Base-by-base conservation (phyloP, 2,113 vertebrate genomes). In the Sciurus niger region DNA sequence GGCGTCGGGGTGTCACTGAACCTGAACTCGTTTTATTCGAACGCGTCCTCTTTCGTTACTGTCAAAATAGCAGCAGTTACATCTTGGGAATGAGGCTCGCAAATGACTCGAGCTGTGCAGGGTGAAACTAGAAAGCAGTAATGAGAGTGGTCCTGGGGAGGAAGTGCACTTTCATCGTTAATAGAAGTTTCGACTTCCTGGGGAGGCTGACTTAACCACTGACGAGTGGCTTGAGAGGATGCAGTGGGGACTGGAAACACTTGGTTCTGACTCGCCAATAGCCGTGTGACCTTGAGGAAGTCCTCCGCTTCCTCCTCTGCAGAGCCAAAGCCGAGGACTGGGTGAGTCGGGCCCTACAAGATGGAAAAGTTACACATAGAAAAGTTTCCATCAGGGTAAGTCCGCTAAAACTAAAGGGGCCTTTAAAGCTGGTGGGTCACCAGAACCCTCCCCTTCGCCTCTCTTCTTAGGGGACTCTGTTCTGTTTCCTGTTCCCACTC, bases 261-360 rank as follows among this genome's bases (percentile, higher is more conserved):
- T 84, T 37, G 60, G 8, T 79, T 94, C 78, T 80, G 83, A 85
- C 48, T 88, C 46, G 9, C 32, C 28, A 72, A 51, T 48, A 46
- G 72, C 76, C 88, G 34, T 46, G 40, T 88, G 84, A 76, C 48
- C 92, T 78, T 53, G 51, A 90, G 77, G 90, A 92, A 88, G 82
- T 82, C 80, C 1, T 0, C n/a, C 30, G 76, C 83, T 94, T 96
- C 90, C 43, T 90, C 74, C 85, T 84, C 58, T 76, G 85, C 53
- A 79, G 83, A 89, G 34, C 30, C 2, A 8, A 8, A 20, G 20
- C 55, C 2, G 77, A 60, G 32, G n/a, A 30, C 6, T 65, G 70
- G 40, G 80, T 78, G 28, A 73, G 67, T 48, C 2, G 40, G 25
- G 11, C 24, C 43, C 18, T 48, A 63, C 4, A 13, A 80, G 90